Conservation (phyloP, 2,888 invertebrate species). For the Itoplectis maculator region DNA sequence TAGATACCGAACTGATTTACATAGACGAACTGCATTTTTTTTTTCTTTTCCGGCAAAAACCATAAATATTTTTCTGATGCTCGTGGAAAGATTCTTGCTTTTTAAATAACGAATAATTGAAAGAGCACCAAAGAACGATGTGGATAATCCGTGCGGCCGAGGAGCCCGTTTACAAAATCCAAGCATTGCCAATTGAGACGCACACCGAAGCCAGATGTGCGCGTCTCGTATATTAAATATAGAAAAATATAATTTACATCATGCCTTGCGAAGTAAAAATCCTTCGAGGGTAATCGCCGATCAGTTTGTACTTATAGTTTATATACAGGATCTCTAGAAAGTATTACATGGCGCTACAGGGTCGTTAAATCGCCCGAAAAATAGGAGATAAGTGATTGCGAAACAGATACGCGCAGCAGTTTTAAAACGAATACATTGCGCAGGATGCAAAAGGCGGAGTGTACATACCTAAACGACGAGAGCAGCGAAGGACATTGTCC, state of each 20-base stretch:
- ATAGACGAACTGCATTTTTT: neutral
- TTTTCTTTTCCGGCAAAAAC: neutral
- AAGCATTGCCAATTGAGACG: conserved; percentile 45
- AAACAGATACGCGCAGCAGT: neutral
- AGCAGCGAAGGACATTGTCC: neutral
- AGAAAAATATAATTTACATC: conserved; percentile 1
- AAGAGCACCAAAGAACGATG: conserved; percentile 46
- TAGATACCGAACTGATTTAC: neutral
- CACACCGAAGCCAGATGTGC: conserved; percentile 8
- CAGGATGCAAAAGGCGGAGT: conserved; percentile 18
- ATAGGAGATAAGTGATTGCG: conserved; percentile 4
- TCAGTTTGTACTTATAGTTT: conserved; percentile 26
- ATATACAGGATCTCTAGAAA: conserved; percentile 9
- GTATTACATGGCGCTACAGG: conserved; percentile 23
- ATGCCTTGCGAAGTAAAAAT: no score
- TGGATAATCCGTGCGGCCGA: neutral
- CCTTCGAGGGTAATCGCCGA: conserved; percentile 29
- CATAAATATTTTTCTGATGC: neutral
- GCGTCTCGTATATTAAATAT: conserved; percentile 12
- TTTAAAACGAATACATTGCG: neutral
- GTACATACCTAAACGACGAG: conserved; percentile 35
- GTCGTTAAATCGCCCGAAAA: neutral
- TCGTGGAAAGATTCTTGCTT: neutral
- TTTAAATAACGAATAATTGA: no score
- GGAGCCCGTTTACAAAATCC: conserved; percentile 3